Conservation (phyloP, 2,888 invertebrate genomes). For the Synergus japonicus region DNA sequence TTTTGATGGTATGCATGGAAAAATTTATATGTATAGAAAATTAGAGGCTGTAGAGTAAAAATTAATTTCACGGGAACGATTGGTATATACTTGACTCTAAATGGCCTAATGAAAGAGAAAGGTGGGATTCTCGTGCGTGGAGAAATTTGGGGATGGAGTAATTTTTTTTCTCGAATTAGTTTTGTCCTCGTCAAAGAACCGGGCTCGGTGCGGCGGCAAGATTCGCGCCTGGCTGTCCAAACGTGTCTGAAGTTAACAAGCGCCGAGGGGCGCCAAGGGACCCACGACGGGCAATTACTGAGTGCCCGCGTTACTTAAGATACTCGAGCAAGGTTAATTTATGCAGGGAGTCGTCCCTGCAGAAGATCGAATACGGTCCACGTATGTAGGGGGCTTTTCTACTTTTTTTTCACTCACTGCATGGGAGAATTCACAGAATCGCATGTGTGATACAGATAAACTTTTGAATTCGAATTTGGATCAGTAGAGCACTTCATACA, state of each 20-base stretch:
- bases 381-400: slow-evolving; percentile 33
- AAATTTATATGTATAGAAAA: no score
- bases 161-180: slow-evolving; percentile 23
- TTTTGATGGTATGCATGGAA: no score
- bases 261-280: slow-evolving; percentile 52
- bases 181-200: slow-evolving; percentile 5
- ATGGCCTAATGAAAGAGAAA: slow-evolving; percentile 1
- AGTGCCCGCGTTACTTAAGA: slow-evolving; percentile 54
- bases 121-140: background rate
- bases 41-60: no score
- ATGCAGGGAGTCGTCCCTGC: slow-evolving; percentile 54
- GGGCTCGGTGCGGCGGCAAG: slow-evolving; percentile 16
- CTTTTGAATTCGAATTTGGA: no score
- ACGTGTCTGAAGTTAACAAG: slow-evolving; percentile 52
- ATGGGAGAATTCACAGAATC: background rate
- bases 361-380: slow-evolving; percentile 45
- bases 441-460: background rate
- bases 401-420: background rate
- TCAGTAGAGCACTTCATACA: no score
- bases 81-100: background rate
- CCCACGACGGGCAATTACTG: slow-evolving; percentile 55
- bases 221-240: slow-evolving; percentile 48
- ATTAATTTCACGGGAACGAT: no score
- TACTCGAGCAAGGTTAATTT: slow-evolving; percentile 56
- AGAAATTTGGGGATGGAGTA: slow-evolving; percentile 1